Percentiles rank a stretch among this genome's conserved stretches.
These are phyloP conservation scores for Acanthopleura granulata DNA, from an alignment of 2,888 invertebrate species.

Conservation along the genomic window DNA sequence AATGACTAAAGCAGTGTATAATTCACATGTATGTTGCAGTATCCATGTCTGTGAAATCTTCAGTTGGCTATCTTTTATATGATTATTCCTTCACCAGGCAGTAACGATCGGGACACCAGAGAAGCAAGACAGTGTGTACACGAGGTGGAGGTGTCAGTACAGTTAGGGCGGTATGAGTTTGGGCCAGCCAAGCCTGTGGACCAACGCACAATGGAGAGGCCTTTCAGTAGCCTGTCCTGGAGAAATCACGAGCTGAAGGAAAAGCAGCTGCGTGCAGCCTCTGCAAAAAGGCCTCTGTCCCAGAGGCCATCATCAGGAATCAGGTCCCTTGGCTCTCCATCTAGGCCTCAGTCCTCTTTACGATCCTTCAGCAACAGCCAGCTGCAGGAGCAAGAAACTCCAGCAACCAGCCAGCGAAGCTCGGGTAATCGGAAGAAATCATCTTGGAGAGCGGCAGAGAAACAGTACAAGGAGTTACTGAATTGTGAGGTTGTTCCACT, in stretches of 20 bases:
- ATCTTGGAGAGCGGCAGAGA: no score
- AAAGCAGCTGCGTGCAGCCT: slow-evolving; percentile 31
- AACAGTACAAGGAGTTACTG: no score
- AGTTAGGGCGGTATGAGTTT: slow-evolving; percentile 46
- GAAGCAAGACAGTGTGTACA: slow-evolving; percentile 47
- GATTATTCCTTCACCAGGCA: slow-evolving; percentile 37
- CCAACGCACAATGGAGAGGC: slow-evolving; percentile 38
- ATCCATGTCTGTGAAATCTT: no score
- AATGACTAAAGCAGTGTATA: no score
- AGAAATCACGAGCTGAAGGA: slow-evolving; percentile 45
- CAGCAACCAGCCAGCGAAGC: slow-evolving; percentile 23
- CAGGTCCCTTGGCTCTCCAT: neutral
- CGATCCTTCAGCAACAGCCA: slow-evolving; percentile 28
- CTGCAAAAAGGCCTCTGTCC: slow-evolving; percentile 29
- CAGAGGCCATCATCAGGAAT: slow-evolving; percentile 40
- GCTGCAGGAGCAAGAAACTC: slow-evolving; percentile 23
- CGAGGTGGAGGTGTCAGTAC: slow-evolving; percentile 48
- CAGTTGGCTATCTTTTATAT: no score
- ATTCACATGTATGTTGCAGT: no score
- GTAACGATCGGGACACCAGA: slow-evolving; percentile 47
- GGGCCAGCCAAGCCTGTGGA: slow-evolving; percentile 39
- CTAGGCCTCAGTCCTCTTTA: neutral
- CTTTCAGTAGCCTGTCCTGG: slow-evolving; percentile 53
- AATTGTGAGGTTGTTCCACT: no score
- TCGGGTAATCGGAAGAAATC: neutral